These are phyloP conservation scores for Drosophila subsilvestris DNA, from an alignment of 2,888 invertebrate genomes.

Conservation along the genomic window DNA sequence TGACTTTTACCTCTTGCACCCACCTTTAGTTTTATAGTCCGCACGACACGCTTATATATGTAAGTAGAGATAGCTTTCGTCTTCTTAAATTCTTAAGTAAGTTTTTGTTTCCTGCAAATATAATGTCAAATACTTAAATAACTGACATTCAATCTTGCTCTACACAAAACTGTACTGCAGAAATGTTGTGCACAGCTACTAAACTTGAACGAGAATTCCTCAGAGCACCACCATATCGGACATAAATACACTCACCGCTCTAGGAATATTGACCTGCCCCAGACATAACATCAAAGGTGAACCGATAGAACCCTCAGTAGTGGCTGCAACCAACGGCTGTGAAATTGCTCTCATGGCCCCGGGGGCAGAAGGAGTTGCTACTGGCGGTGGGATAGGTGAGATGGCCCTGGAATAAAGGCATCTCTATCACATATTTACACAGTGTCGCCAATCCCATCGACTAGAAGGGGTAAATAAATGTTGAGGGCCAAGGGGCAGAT, in stretches of 20 bases:
- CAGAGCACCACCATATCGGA: conserved; percentile 20
- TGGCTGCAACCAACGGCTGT: conserved; percentile 42
- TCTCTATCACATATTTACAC: conserved; percentile 48
- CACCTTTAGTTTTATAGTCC: background rate
- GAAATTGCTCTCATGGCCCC: conserved; percentile 49
- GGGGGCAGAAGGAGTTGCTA: conserved; percentile 2
- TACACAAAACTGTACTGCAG: background rate
- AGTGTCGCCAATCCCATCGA: conserved; percentile 16
- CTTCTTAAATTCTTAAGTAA: no score
- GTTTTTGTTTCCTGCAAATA: no score
- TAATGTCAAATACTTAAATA: no score
- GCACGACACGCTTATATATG: background rate
- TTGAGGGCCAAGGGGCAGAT: conserved; percentile 18
- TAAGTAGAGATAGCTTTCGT: no score
- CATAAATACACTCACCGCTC: conserved; percentile 19
- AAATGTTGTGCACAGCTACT: no score
- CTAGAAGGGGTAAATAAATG: conserved; percentile 50
- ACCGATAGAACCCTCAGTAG: conserved; percentile 21
- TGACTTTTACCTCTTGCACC: no score
- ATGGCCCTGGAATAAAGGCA: background rate
- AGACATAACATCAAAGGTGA: conserved; percentile 30
- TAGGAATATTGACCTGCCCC: conserved; percentile 16
- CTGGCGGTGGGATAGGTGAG: background rate
- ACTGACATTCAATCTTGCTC: background rate
- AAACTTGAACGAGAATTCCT: conserved; percentile 9